Base-by-base conservation (phyloP, 2,113 vertebrate genomes). In the Cnemophilus loriae region DNA sequence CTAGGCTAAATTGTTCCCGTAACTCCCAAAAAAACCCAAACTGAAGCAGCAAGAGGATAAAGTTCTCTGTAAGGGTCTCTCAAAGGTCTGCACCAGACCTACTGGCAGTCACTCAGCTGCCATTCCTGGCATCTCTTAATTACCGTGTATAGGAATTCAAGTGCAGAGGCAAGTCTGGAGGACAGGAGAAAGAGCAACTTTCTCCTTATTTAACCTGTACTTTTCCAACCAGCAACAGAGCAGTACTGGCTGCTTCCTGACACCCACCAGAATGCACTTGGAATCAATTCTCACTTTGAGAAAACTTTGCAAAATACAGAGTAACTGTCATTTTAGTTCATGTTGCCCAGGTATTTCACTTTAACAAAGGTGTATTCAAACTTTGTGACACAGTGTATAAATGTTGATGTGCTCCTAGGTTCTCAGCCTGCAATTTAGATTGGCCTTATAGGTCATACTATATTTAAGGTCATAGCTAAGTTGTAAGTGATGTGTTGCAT, bases 11-110 rank as follows among this genome's bases (percentile, higher is more conserved):
- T 91, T 87, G 59, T 96, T 33, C 68, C 24, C 11, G 1, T 92
- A 74, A 67, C 91, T 92, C 61, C 70, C 53, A 10, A 71, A 49
- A 83, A 89, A 83, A 10, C 18, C 28, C 79, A 70, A 84, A 84
- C 71, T 77, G 56, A 76, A 59, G 52, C 57, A 94, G 71, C 60
- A 84, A 65, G 86, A 90, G 74, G 61, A 83, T 90, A 80, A 81
- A 83, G 86, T 63, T 92, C 87, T 41, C 55, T 80, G 61, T 75
- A 74, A 85, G 41, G 28, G 35, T 50, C 56, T 65, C 55, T 13
- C 16, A 41, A 19, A 82, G 78, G 73, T 42, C 63, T 70, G 37
- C 14, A 33, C 20, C 59, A 32, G 30, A 71, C 16, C 42, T 57
- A 33, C 64, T 49, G 39, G 68, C 52, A 81, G 68, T 56, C n/a